A percentile compares a stretch with the other conserved stretches of the same genome.
Evolutionary conservation across 1,140 invertebrate species (phyloP).

Genomic region (Planococcus citri): DNA sequence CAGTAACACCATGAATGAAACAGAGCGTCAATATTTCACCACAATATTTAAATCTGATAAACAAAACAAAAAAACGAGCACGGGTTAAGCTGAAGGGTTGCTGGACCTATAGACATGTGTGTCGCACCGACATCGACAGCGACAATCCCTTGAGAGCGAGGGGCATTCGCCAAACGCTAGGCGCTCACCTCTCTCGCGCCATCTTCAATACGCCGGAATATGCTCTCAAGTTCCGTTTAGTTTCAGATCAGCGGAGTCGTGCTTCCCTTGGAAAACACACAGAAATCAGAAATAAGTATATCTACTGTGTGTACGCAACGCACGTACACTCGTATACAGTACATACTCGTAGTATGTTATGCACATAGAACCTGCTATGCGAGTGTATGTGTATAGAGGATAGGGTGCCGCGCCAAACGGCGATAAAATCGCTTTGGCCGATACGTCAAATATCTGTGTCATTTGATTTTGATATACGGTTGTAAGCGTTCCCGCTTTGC

Average conservation of each 20-base stretch:
- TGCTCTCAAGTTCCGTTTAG: not conserved
- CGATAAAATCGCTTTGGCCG: constrained; percentile 16
- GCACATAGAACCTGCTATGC: not conserved
- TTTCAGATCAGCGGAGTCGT: not conserved
- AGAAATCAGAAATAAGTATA: no score
- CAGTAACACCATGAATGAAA: not conserved
- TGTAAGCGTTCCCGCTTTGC: not conserved
- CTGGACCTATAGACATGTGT: not conserved
- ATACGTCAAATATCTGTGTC: constrained; percentile 11
- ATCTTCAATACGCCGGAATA: not conserved
- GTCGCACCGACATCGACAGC: no score
- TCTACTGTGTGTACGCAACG: no score
- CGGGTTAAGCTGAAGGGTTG: not conserved
- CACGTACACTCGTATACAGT: no score
- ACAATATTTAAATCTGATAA: not conserved
- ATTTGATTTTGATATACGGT: constrained; percentile 18
- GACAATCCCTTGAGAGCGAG: not conserved
- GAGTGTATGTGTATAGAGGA: no score
- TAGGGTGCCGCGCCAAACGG: not conserved
- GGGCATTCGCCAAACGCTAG: not conserved
- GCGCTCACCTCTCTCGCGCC: not conserved
- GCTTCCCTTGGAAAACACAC: not conserved
- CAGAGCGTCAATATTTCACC: no score
- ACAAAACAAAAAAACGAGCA: not conserved
- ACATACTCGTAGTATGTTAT: no score